A percentile compares a stretch with the other conserved stretches of the same genome.
Evolutionary conservation across 2,113 vertebrate genomes (phyloP).

Genomic region (Enhydra lutris): DNA sequence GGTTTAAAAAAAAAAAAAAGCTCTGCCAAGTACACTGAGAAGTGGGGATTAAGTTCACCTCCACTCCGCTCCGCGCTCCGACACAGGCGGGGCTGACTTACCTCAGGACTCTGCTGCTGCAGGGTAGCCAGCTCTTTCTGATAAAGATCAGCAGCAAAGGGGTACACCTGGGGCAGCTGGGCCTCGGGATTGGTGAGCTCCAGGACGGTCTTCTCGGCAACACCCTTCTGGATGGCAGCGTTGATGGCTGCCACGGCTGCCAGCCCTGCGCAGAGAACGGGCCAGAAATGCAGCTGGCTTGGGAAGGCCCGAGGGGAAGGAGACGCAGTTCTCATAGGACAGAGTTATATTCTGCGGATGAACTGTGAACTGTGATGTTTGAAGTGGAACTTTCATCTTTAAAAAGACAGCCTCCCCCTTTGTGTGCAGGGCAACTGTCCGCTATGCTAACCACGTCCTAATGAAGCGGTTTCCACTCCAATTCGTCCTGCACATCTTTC

Average conservation of each 20-base stretch:
- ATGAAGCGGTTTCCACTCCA: not conserved
- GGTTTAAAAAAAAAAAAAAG: not conserved
- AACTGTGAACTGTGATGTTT: not conserved
- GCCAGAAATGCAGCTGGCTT: not conserved
- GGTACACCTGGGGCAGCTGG: conserved; percentile 93
- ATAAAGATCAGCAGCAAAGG: conserved; percentile 92
- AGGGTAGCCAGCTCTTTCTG: conserved; percentile 93
- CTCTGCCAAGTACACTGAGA: not conserved
- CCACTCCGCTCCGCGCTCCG: not conserved
- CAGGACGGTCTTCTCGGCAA: conserved; percentile 89
- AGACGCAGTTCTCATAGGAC: not conserved
- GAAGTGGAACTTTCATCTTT: not conserved
- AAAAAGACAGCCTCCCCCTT: not conserved
- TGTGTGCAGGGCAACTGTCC: not conserved
- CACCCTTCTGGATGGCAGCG: conserved; percentile 86
- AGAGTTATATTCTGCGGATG: not conserved
- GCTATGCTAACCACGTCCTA: rapidly evolving
- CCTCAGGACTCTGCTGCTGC: conserved; percentile 94
- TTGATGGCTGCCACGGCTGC: conserved; percentile 92
- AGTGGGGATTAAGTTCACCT: not conserved
- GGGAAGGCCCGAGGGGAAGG: too few relatives aligned
- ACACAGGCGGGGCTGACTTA: conserved; percentile 56
- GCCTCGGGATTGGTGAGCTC: conserved; percentile 95
- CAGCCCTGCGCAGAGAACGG: conserved; percentile 81
- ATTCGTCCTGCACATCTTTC: not conserved